Evolutionary conservation across 2,797 vertebrate species (phyloP), one percentile per base, ranked within the genome.

Genomic region (Hoplostethus atlanticus): DNA sequence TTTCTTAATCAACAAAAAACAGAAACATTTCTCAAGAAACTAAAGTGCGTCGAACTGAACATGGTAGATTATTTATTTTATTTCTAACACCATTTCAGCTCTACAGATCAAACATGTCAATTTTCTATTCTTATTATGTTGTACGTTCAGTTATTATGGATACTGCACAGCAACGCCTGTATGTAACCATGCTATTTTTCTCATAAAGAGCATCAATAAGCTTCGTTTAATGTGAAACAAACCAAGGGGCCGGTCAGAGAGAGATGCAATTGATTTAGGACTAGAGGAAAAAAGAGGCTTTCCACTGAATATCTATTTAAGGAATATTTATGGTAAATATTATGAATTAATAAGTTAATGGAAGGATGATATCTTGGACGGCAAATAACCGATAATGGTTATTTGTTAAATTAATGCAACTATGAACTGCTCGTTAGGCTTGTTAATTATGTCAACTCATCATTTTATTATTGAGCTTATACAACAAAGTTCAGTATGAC

Each of bases 21-120:
- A 30, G 62, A 81, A 62, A 79, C 16, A 64, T 57, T 70, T 75
- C 51, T 74, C 46, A 80, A 72, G 54, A 34, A 36, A 57, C 15
- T 38, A 9, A 77, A 58, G 2, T 28, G 28, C 28, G 58, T 79
- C 65, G 66, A 47, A 69, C 1, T 58, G 7, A 61, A 77, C 31
- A 61, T 15, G 1, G n/a, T 50, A 25, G 60, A 66, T 55, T 34
- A 57, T 44, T 55, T 30, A 68, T 38, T 13, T 50, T 17, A n/a
- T 50, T 5, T 50, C 28, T n/a, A 50, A 17, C n/a, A 50, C 47
- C 52, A 44, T 57, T 73, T 3, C 30, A 61, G n/a, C 46, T 48
- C n/a, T 21, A 17, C 47, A 17, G n/a, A 28, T 48, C 13, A 48
- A 17, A 50, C 17, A 16, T 47, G 15, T 50, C 17, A 8, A 17